phyloP scores from a whole-genome alignment of 2,797 vertebrate genomes.

The Pseudocheirus occidentalis region DNA sequence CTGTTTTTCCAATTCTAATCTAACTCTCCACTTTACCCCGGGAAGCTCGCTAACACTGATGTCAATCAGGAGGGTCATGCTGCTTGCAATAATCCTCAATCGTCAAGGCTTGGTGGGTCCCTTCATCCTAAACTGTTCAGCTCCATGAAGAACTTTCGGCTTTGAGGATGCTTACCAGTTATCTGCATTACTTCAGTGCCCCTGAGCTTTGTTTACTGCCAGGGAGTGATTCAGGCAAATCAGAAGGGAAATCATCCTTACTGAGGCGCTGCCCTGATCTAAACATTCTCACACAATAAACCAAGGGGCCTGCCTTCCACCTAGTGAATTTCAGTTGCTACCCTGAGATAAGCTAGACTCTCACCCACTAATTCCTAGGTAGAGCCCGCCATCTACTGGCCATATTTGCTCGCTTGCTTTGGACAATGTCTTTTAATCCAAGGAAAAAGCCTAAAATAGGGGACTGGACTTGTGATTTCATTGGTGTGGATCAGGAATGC shows the following conservation, averaged over 20 bases:
- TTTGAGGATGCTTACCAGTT: neutral
- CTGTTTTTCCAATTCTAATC: neutral
- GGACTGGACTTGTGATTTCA: neutral
- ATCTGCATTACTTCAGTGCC: neutral
- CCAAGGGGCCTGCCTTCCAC: neutral
- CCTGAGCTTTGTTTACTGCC: neutral
- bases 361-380: conserved; percentile 17
- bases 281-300: neutral
- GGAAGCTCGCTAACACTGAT: neutral
- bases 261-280: neutral
- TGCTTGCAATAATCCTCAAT: neutral
- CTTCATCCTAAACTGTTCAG: neutral
- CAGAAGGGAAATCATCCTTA: neutral
- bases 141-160: neutral
- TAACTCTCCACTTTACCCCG: neutral
- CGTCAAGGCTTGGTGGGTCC: neutral
- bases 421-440: neutral
- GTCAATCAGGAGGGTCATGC: neutral
- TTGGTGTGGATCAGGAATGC: neutral
- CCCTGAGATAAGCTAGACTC: no score
- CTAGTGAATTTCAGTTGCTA: neutral
- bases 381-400: conserved; percentile 61
- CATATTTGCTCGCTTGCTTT: conserved; percentile 18
- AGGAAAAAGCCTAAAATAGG: neutral
- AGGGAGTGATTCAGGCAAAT: neutral